A percentile compares a stretch with the other conserved stretches of the same genome.
phyloP scores from a whole-genome alignment of 2,113 vertebrate species.

The Turnix velox region DNA sequence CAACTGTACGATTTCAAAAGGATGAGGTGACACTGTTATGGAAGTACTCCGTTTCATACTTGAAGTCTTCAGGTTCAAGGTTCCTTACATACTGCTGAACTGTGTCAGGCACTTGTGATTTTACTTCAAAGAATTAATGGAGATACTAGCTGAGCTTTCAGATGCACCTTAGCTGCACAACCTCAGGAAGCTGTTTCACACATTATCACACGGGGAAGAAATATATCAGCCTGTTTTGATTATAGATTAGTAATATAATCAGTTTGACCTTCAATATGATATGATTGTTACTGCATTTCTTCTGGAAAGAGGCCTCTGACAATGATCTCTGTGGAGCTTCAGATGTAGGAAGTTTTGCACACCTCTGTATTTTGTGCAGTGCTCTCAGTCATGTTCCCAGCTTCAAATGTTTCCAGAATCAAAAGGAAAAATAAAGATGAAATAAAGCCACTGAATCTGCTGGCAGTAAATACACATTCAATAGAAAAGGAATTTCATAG shows the following conservation, averaged over 20 bases:
- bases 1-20: background rate
- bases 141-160: background rate
- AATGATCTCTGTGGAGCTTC: background rate
- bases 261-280: background rate
- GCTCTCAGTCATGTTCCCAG: background rate
- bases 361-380: background rate
- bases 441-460: background rate
- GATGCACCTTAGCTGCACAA: background rate
- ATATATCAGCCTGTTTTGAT: background rate
- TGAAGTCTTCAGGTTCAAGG: background rate
- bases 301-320: background rate
- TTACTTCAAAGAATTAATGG: background rate
- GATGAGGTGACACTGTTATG: rapidly evolving
- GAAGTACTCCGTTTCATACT: background rate
- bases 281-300: background rate
- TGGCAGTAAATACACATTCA: background rate
- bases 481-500: background rate
- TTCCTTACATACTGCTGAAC: background rate
- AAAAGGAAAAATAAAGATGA: constrained; percentile 30
- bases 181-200: background rate
- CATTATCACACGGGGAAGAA: background rate
- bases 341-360: background rate
- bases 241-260: background rate
- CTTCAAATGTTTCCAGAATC: constrained; percentile 15
- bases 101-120: rapidly evolving